A percentile compares a stretch with the other conserved stretches of the same genome.
These are phyloP conservation scores for Porites divaricata DNA, from an alignment of 92 coral and sea anemone genomes.

Conservation along the genomic window DNA sequence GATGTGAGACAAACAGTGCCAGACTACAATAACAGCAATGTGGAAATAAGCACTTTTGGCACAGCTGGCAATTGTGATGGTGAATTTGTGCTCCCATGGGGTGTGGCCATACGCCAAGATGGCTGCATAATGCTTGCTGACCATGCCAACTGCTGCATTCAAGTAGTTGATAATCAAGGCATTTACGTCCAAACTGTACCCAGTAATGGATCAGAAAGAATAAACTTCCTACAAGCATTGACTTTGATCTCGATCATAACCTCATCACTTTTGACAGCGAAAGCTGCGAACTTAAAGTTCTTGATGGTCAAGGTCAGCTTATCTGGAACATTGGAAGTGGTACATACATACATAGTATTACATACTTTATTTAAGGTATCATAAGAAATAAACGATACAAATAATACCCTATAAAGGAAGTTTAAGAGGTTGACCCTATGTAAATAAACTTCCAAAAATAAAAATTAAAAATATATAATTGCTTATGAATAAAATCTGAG, in stretches of 20 bases:
- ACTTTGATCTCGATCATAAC: conserved; percentile 48
- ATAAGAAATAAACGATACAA: no score
- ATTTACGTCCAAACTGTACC: conserved; percentile 12
- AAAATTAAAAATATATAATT: no score
- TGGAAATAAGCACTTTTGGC: conserved; percentile 29
- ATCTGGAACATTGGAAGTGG: conserved; percentile 31
- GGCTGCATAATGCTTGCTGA: conserved; percentile 65
- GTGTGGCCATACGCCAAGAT: conserved; percentile 53
- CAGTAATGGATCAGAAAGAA: conserved; percentile 1
- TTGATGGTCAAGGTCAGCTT: conserved; percentile 49
- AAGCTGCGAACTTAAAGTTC: conserved; percentile 38
- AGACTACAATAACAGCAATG: conserved; percentile 36
- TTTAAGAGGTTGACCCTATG: no score
- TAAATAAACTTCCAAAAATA: no score
- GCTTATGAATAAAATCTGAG: no score
- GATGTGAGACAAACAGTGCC: background rate
- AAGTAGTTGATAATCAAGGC: conserved; percentile 48
- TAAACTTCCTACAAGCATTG: conserved; percentile 63
- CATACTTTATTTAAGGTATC: no score
- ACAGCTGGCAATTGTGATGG: conserved; percentile 33
- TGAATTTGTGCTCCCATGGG: conserved; percentile 70
- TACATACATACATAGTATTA: no score
- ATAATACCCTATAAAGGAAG: no score
- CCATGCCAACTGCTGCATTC: conserved; percentile 64
- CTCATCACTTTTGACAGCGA: conserved; percentile 59